Percentiles rank a stretch among this genome's conserved stretches.
Conservation (phyloP, 2,888 invertebrate genomes). For the Alcis repandata region DNA sequence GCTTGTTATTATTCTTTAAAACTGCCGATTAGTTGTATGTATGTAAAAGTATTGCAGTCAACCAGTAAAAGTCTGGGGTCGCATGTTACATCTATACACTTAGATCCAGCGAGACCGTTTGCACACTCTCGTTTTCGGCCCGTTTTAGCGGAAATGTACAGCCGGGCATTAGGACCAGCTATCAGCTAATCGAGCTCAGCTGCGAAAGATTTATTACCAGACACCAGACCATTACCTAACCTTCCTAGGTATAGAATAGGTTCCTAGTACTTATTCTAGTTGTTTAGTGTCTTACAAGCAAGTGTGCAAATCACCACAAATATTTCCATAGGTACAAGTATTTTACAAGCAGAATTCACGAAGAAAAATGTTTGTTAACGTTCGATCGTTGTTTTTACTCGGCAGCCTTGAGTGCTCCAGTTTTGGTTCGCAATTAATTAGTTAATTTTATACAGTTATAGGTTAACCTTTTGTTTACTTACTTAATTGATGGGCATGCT, state of each 20-base stretch:
- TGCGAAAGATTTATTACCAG: too few relatives aligned
- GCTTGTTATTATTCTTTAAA: too few relatives aligned
- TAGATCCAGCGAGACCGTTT: too few relatives aligned
- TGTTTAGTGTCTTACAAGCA: background rate
- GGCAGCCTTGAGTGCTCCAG: slow-evolving; percentile 21
- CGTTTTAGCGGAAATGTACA: too few relatives aligned
- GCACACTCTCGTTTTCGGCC: too few relatives aligned
- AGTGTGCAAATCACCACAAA: slow-evolving; percentile 13
- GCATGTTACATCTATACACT: too few relatives aligned
- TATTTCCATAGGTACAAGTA: slow-evolving; percentile 1
- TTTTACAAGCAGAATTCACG: slow-evolving; percentile 1
- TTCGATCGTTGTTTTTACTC: slow-evolving; percentile 18
- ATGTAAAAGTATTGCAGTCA: too few relatives aligned
- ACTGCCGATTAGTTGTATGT: too few relatives aligned
- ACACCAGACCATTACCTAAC: too few relatives aligned
- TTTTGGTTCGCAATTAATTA: slow-evolving; percentile 11
- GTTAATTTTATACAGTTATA: background rate
- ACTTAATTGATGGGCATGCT: background rate
- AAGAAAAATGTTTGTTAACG: slow-evolving; percentile 29
- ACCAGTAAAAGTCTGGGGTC: too few relatives aligned
- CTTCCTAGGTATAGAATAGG: background rate
- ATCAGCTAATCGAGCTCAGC: too few relatives aligned
- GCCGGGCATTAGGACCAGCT: too few relatives aligned
- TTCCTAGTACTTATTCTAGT: background rate
- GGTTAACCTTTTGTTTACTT: slow-evolving; percentile 10